Conservation (phyloP, 1,140 invertebrate genomes). For the Prorops nasuta region DNA sequence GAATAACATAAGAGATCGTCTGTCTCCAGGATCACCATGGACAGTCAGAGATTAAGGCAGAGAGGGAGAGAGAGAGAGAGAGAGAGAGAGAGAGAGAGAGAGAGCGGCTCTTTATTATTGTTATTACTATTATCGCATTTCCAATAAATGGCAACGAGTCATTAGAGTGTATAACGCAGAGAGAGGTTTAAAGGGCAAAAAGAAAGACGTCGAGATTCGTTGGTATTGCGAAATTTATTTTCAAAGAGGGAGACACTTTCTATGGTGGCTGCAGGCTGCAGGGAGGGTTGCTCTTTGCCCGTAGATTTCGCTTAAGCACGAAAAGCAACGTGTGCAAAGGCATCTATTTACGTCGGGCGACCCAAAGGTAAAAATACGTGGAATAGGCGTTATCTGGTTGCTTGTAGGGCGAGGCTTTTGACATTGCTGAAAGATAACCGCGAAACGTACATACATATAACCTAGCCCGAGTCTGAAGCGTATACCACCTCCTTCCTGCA, state of each 20-base stretch:
- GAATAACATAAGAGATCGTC: no score
- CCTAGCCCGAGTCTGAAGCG: no score
- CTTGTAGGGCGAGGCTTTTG: constrained; percentile 25
- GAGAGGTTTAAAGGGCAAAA: constrained; percentile 14
- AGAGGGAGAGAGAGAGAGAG: background rate
- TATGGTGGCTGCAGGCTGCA: background rate
- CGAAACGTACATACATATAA: constrained; percentile 11
- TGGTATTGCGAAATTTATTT: constrained; percentile 1
- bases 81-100: background rate
- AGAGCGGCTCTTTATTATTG: no score
- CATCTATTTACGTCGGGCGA: no score
- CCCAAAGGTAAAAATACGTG: no score
- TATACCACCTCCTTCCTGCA: no score
- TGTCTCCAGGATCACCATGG: no score
- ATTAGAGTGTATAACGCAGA: background rate
- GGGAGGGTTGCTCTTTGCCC: background rate
- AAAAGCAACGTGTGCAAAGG: no score
- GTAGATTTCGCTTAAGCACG: background rate
- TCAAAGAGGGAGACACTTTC: background rate
- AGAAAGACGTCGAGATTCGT: constrained; percentile 14
- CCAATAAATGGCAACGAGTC: no score
- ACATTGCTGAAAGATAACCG: constrained; percentile 29
- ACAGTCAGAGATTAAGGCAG: background rate
- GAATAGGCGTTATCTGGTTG: constrained; percentile 23
- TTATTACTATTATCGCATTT: no score